These are phyloP conservation scores for Pungitius pungitius DNA, from an alignment of 2,113 vertebrate genomes.

Conservation along the genomic window DNA sequence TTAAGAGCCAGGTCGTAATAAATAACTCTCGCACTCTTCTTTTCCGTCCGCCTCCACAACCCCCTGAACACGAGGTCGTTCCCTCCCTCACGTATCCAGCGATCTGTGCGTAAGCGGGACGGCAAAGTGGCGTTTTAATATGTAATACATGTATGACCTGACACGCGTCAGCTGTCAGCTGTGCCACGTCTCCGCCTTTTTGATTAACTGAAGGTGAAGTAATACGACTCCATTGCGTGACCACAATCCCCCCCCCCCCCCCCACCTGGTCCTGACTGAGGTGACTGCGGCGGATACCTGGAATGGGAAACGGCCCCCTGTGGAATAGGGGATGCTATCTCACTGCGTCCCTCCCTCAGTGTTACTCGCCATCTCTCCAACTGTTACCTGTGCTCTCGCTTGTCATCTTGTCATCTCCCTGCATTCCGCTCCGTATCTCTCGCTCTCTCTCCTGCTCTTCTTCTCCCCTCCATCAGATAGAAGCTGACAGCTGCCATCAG, in stretches of 20 bases:
- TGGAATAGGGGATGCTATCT: slow-evolving; percentile 55
- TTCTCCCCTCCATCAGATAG: slow-evolving; percentile 53
- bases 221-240: slow-evolving; percentile 16
- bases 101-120: slow-evolving; percentile 5
- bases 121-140: slow-evolving; percentile 47
- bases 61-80: background rate
- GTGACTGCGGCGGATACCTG: slow-evolving; percentile 36
- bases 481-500: slow-evolving; percentile 72
- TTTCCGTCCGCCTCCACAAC: background rate
- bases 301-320: slow-evolving; percentile 46
- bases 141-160: slow-evolving; percentile 49
- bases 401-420: slow-evolving; percentile 45
- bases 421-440: background rate
- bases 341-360: slow-evolving; percentile 19
- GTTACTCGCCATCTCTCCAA: slow-evolving; percentile 33
- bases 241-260: slow-evolving; percentile 22
- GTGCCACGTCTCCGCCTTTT: slow-evolving; percentile 16
- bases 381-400: slow-evolving; percentile 46
- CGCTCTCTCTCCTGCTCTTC: slow-evolving; percentile 36
- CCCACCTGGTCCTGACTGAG: slow-evolving; percentile 38
- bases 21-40: background rate
- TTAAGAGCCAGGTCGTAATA: background rate
- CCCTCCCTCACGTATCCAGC: background rate
- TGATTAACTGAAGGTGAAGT: slow-evolving; percentile 57
- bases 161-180: slow-evolving; percentile 37